phyloP scores from a whole-genome alignment of 2,113 vertebrate genomes.

The Calidris pugnax region DNA sequence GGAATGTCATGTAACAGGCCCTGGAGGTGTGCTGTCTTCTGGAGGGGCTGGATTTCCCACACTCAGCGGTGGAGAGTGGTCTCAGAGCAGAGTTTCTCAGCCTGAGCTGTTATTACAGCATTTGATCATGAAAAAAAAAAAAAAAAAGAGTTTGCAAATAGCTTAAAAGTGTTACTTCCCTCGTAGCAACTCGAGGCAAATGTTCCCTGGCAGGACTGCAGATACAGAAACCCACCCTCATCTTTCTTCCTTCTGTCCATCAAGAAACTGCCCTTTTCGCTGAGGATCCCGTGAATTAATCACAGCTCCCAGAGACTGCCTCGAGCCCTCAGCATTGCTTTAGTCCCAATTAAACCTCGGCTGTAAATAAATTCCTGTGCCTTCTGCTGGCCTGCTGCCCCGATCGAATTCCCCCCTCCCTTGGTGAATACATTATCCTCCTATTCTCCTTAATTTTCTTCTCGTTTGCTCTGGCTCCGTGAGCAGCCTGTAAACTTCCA shows the following conservation, averaged over 20 bases:
- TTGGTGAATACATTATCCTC: rapidly evolving
- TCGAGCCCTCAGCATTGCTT: rapidly evolving
- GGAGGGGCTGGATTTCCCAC: background rate
- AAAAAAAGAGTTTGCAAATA: background rate
- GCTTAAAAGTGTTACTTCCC: background rate
- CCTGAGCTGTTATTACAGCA: rapidly evolving
- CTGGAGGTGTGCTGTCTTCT: background rate
- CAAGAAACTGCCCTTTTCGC: background rate
- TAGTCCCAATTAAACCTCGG: background rate
- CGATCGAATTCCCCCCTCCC: rapidly evolving
- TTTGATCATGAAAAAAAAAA: background rate
- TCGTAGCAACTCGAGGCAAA: rapidly evolving
- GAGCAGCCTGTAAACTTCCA: background rate
- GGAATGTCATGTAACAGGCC: rapidly evolving
- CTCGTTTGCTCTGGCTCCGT: rapidly evolving
- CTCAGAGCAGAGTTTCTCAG: background rate
- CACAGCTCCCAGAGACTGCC: background rate
- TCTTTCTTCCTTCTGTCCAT: background rate
- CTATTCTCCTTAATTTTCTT: background rate
- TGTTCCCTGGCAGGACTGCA: background rate
- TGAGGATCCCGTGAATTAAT: background rate
- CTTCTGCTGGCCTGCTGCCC: background rate
- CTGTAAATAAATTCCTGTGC: background rate
- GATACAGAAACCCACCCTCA: rapidly evolving
- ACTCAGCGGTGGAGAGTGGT: rapidly evolving